These are phyloP conservation scores for Antennarius striatus DNA, from an alignment of 2,113 vertebrate species.

Conservation along the genomic window DNA sequence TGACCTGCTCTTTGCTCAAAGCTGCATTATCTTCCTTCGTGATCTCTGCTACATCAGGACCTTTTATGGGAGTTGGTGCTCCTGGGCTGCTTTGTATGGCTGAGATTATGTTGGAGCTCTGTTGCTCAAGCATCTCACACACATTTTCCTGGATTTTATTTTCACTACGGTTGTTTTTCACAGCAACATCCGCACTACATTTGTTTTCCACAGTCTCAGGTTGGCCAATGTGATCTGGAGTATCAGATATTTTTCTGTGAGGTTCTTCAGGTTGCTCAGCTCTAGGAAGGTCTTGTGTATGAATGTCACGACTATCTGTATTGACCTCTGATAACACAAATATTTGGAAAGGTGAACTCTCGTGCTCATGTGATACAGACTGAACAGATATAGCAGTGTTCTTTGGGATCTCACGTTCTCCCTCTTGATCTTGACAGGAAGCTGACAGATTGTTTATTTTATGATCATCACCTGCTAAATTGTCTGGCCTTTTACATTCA, in stretches of 20 bases:
- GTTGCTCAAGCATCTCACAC: slow-evolving; percentile 26
- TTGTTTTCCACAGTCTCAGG: slow-evolving; percentile 42
- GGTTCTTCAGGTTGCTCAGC: slow-evolving; percentile 38
- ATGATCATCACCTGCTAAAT: slow-evolving; percentile 37
- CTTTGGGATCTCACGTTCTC: slow-evolving; percentile 11
- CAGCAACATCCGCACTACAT: slow-evolving; percentile 7
- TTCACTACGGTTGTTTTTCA: slow-evolving; percentile 34
- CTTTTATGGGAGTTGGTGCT: slow-evolving; percentile 51
- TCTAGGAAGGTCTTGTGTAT: slow-evolving; percentile 16
- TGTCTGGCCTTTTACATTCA: slow-evolving; percentile 30
- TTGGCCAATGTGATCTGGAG: slow-evolving; percentile 24
- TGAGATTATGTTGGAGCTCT: slow-evolving; percentile 48
- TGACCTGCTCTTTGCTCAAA: slow-evolving; percentile 40
- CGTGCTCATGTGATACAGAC: slow-evolving; percentile 40
- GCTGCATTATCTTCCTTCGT: slow-evolving; percentile 42
- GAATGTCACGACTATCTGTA: slow-evolving; percentile 31
- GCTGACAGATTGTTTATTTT: slow-evolving; percentile 38
- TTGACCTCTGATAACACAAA: slow-evolving; percentile 39
- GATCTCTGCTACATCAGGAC: slow-evolving; percentile 44
- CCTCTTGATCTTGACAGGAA: slow-evolving; percentile 43
- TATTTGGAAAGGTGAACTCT: slow-evolving; percentile 33
- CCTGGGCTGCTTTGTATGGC: slow-evolving; percentile 43
- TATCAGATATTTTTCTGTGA: slow-evolving; percentile 17
- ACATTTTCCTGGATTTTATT: slow-evolving; percentile 51
- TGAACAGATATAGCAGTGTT: slow-evolving; percentile 38